These are phyloP conservation scores for Venustaconcha ellipsiformis DNA, from an alignment of 1,140 invertebrate species.

Conservation along the genomic window DNA sequence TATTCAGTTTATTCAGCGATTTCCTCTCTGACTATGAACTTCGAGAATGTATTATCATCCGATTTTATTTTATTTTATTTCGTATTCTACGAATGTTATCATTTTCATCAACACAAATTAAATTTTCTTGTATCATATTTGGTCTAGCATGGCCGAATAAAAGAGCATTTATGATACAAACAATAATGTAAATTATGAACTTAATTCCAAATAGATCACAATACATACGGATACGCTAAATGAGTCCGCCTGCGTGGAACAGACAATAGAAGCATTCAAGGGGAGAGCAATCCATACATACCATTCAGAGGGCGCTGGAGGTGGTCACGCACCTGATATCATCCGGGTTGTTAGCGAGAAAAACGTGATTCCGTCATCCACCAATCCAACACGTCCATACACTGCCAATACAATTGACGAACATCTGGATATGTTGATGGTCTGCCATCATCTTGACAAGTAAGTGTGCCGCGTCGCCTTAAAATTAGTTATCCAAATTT, in stretches of 20 bases:
- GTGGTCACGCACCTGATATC: conserved; percentile 68
- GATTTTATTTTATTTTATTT: too few relatives aligned
- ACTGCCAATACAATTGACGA: conserved; percentile 67
- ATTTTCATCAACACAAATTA: too few relatives aligned
- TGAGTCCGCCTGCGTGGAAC: conserved; percentile 66
- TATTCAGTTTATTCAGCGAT: too few relatives aligned
- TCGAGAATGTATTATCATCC: too few relatives aligned
- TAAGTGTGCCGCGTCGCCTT: conserved; percentile 28
- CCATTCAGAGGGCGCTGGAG: conserved; percentile 68
- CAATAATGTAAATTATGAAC: too few relatives aligned
- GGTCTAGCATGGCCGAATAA: too few relatives aligned
- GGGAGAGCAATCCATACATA: conserved; percentile 67
- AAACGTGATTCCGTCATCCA: conserved; percentile 65
- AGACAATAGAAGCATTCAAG: conserved; percentile 62
- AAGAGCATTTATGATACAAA: too few relatives aligned
- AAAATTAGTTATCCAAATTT: too few relatives aligned
- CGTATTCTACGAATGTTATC: too few relatives aligned
- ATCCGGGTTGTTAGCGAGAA: conserved; percentile 61
- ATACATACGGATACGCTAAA: conserved; percentile 69
- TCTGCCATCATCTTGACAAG: conserved; percentile 68
- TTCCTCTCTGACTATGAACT: too few relatives aligned
- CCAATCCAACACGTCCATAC: conserved; percentile 67
- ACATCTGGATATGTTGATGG: conserved; percentile 68
- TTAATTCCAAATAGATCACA: conserved; percentile 52
- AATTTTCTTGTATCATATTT: too few relatives aligned